Base-by-base conservation (phyloP, 92 coral and sea anemone genomes). In the Parazoanthus darwini region DNA sequence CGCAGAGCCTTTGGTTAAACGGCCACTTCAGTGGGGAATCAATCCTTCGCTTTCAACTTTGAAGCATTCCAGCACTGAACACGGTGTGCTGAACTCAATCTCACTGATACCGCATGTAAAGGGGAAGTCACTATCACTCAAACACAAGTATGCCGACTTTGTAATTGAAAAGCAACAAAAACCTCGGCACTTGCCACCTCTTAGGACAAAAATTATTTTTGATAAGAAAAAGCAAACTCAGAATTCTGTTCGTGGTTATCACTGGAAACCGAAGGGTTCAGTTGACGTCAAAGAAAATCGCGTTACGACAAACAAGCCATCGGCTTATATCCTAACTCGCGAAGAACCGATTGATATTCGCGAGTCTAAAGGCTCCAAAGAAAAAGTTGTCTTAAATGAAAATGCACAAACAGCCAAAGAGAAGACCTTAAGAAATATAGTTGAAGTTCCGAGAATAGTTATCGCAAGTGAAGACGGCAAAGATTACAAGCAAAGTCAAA, bases 21-120 rank as follows among this genome's bases (percentile, higher is more conserved):
- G 98, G 77, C 94, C 98, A 3, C 70, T 94, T 35, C 91, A 90
- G 43, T 94, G 95, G 98, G 98, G 98, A 22, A 88, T 94, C 46
- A 94, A 94, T 80, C 85, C 71, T 37, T 29, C 80, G 23, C 10
- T 76, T 42, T 80, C 85, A 25, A 80, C n/a, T 54, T 51, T 51
- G 71, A 51, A 29, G 22, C 23, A 51, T 59, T 80, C 85, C 85
- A 80, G 42, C 37, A 25, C 15, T 80, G 26, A 29, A 39, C 20
- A 80, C 23, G 23, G 80, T 25, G 37, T 29, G 48, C 11, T 43
- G 33, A n/a, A 48, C 5, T 44, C 82, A 25, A 79, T 35, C 23
- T 26, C 82, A 15, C 63, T 50, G 38, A 79, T 79, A 79, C 82
- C 82, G 67, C 82, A 51, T 23, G 82, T 79, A 25, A 79, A 79